phyloP scores from a whole-genome alignment of 2,888 invertebrate genomes.

The Macrostomum cliftonense region DNA sequence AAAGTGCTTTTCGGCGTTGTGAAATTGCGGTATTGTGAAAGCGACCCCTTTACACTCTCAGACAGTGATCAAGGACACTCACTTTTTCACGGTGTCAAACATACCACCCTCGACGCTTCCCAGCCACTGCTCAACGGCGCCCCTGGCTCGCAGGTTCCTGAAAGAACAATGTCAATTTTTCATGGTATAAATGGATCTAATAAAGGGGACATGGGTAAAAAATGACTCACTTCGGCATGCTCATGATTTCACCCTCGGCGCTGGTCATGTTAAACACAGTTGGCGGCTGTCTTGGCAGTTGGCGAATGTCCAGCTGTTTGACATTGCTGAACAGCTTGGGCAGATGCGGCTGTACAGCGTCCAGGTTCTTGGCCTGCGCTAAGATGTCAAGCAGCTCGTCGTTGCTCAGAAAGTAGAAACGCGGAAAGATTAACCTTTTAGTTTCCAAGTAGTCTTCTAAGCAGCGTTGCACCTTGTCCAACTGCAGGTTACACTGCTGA shows the following conservation, averaged over 20 bases:
- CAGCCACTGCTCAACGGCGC: slow-evolving; percentile 36
- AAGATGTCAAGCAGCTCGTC: slow-evolving; percentile 36
- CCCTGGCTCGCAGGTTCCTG: slow-evolving; percentile 32
- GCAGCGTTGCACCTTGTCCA: slow-evolving; percentile 36
- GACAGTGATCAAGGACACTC: slow-evolving; percentile 15
- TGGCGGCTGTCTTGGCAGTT: slow-evolving; percentile 28
- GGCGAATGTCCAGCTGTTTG: slow-evolving; percentile 26
- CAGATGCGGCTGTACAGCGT: slow-evolving; percentile 35
- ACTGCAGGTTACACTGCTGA: slow-evolving; percentile 26
- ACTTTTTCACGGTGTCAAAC: slow-evolving; percentile 38
- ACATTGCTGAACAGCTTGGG: slow-evolving; percentile 38
- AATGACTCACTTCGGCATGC: slow-evolving; percentile 32
- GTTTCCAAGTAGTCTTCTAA: slow-evolving; percentile 37
- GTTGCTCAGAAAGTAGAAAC: slow-evolving; percentile 37
- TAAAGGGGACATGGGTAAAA: too few species aligned
- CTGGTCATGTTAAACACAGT: slow-evolving; percentile 31
- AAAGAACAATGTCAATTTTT: slow-evolving; percentile 10
- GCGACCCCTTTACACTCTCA: too few species aligned
- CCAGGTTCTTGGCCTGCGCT: slow-evolving; percentile 34
- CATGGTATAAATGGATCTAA: too few species aligned
- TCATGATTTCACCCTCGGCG: slow-evolving; percentile 31
- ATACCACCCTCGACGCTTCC: slow-evolving; percentile 34
- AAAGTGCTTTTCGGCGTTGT: too few species aligned
- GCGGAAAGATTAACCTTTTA: slow-evolving; percentile 34
- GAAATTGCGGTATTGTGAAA: too few species aligned